phyloP scores from a whole-genome alignment of 2,113 vertebrate genomes.

The Prinia subflava region DNA sequence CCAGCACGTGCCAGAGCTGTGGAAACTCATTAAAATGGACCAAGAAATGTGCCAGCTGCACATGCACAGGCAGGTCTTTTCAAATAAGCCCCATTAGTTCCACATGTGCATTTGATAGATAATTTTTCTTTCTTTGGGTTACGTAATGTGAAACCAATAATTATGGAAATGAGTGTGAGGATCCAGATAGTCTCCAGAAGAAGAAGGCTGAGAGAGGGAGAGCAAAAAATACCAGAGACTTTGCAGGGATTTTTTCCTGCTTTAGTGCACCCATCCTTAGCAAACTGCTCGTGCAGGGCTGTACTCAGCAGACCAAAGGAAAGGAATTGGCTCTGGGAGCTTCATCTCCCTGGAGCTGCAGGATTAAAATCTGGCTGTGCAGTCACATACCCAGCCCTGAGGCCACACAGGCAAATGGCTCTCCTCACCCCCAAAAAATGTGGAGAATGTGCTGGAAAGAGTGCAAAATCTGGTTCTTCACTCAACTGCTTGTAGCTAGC shows the following conservation, averaged over 20 bases:
- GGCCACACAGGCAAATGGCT: not conserved
- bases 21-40: not conserved
- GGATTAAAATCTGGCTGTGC: not conserved
- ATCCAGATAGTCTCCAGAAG: not conserved
- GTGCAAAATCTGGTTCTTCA: not conserved
- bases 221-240: not conserved
- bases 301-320: not conserved
- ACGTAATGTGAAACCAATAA: conserved; percentile 39
- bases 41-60: not conserved
- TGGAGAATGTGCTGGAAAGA: not conserved
- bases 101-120: conserved; percentile 50
- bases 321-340: not conserved
- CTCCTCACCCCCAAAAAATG: not conserved
- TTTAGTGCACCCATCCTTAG: not conserved
- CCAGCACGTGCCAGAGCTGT: not conserved
- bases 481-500: not conserved
- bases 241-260: not conserved
- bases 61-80: conserved; percentile 32
- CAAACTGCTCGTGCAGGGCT: not conserved
- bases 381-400: not conserved
- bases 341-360: not conserved
- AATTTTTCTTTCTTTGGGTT: conserved; percentile 23
- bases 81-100: conserved; percentile 54
- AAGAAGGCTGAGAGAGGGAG: not conserved
- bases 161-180: conserved; percentile 41